Evolutionary conservation across 2,113 vertebrate genomes (phyloP), one percentile per base, ranked within the genome.

Genomic region (Megalops atlanticus): DNA sequence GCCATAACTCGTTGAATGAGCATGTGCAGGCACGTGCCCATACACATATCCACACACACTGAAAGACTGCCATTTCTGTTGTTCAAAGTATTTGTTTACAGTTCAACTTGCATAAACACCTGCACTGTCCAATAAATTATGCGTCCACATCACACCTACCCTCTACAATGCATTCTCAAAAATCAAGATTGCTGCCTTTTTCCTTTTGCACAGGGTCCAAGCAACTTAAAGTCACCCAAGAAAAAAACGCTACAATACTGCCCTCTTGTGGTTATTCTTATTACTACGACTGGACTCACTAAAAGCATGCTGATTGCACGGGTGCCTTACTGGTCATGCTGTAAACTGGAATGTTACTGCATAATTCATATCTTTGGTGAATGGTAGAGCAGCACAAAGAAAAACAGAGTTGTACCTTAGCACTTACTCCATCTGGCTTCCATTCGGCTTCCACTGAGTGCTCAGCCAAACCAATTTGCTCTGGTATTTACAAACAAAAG

Each of bases 301-400:
- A 64, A 64, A 64, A 64, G 58, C 58, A 27, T 64, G 58, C n/a
- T 31, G 58, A 64, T 64, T 58, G 52, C 52, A 58, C 8, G n/a
- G 52, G 27, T n/a, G 58, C 12, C 58, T 18, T 41, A 31, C 38
- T 78, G 70, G 38, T 74, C 76, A 74, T 79, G 81, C 84, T 84
- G 77, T 83, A 84, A 88, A 88, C 83, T 88, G 45, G 86, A 89
- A 78, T 86, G 80, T 74, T 18, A 43, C 72, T 90, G 36, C 75
- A 89, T 90, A 85, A 88, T 90, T 86, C 5, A 84, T 88, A 79
- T 81, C 83, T 82, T 84, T 81, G 82, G 64, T 85, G 83, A 86
- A 86, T 78, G 82, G 75, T 81, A 33, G n/a, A n/a, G n/a, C n/a
- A n/a, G 76, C 58, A 74, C 70, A 36, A 64, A 76, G 77, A 73